A percentile compares a stretch with the other conserved stretches of the same genome.
These are phyloP conservation scores for Merops nubicus DNA, from an alignment of 2,113 vertebrate genomes.

Conservation along the genomic window DNA sequence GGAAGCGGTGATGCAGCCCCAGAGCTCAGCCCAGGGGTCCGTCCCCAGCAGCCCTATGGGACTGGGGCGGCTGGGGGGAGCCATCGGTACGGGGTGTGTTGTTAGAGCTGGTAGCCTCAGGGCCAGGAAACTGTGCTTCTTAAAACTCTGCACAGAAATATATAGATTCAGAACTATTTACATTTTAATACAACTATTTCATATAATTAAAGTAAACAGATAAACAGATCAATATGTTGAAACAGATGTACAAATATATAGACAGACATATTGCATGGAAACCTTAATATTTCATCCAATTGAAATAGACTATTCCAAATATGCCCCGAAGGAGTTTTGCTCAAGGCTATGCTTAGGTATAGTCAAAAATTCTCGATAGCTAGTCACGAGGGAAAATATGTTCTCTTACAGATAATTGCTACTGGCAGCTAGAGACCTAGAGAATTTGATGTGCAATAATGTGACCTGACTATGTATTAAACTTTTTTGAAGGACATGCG, in stretches of 20 bases:
- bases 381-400: slow-evolving; percentile 86
- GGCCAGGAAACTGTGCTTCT: background rate
- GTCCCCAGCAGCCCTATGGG: background rate
- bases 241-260: slow-evolving; percentile 78
- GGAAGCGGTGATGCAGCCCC: background rate
- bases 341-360: slow-evolving; percentile 86
- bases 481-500: slow-evolving; percentile 90
- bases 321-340: slow-evolving; percentile 82
- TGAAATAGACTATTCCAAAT: slow-evolving; percentile 79
- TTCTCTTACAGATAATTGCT: slow-evolving; percentile 95
- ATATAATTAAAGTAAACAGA: slow-evolving; percentile 77
- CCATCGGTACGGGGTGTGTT: background rate
- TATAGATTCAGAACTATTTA: slow-evolving; percentile 60
- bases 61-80: background rate
- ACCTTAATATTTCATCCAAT: slow-evolving; percentile 79
- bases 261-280: slow-evolving; percentile 74
- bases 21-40: background rate
- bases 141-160: slow-evolving; percentile 31
- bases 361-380: slow-evolving; percentile 81
- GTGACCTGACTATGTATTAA: slow-evolving; percentile 90
- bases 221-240: slow-evolving; percentile 81
- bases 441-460: slow-evolving; percentile 89
- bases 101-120: background rate
- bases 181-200: slow-evolving; percentile 68
- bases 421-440: slow-evolving; percentile 88